These are phyloP conservation scores for Trichonephila inaurata DNA, from an alignment of 1,140 invertebrate species.

Conservation along the genomic window DNA sequence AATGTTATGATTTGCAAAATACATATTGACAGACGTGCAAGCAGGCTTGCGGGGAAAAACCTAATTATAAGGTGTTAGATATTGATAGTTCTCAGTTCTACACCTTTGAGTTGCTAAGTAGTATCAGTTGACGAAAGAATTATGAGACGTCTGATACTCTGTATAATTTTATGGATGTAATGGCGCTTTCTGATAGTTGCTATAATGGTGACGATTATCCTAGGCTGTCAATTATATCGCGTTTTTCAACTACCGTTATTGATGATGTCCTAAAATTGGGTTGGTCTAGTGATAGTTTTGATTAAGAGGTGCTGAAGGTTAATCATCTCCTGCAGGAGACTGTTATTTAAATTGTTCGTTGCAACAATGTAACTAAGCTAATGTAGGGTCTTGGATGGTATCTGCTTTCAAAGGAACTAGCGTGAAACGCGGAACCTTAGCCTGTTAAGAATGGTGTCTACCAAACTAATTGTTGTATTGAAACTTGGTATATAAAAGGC, in stretches of 20 bases:
- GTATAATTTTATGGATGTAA: constrained; percentile 9
- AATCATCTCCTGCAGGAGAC: background rate
- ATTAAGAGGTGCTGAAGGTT: constrained; percentile 6
- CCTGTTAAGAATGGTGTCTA: too few species aligned
- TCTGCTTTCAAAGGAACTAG: background rate
- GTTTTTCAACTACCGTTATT: background rate
- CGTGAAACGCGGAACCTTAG: too few species aligned
- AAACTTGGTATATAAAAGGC: too few species aligned
- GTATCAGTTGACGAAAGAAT: background rate
- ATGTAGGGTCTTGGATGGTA: background rate
- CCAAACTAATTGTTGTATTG: too few species aligned
- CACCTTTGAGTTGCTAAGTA: constrained; percentile 3
- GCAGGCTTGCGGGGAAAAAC: background rate
- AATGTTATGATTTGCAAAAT: constrained; percentile 9
- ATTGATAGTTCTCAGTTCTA: background rate
- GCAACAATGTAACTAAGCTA: background rate
- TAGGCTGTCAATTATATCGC: constrained; percentile 27
- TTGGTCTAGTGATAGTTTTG: background rate
- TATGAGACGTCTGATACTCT: background rate
- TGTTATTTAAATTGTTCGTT: background rate
- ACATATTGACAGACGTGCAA: constrained; percentile 41
- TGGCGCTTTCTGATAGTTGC: background rate
- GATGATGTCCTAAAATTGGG: constrained; percentile 24
- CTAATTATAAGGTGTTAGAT: constrained; percentile 50
- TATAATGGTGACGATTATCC: constrained; percentile 3